Percentiles rank a stretch among this genome's conserved stretches.
Conservation (phyloP, 2,113 vertebrate species). For the Scortum barcoo region DNA sequence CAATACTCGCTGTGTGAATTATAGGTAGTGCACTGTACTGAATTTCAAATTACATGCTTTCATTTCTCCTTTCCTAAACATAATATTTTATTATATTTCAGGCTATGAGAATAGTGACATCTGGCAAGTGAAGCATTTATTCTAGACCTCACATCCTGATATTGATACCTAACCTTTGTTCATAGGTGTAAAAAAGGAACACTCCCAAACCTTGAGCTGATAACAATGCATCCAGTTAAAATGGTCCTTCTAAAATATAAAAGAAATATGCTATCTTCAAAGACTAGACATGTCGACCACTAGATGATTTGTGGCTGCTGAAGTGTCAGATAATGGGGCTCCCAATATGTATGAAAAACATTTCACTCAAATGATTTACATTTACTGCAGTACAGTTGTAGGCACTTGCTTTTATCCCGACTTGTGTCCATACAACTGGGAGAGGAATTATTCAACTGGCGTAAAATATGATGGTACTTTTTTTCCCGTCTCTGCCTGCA, state of each 20-base stretch:
- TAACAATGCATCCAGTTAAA: neutral
- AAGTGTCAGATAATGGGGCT: neutral
- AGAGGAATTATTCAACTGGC: slow-evolving; percentile 31
- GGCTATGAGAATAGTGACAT: neutral
- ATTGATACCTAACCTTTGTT: neutral
- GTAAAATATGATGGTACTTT: slow-evolving; percentile 26
- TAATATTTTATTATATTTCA: neutral
- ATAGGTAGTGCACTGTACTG: neutral
- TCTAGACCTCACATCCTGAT: neutral
- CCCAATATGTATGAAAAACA: neutral
- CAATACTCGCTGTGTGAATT: neutral
- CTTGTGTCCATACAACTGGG: slow-evolving; percentile 34
- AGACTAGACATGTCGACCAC: neutral
- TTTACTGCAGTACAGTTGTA: slow-evolving; percentile 10
- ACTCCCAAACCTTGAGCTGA: neutral
- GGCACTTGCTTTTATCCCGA: slow-evolving; percentile 11
- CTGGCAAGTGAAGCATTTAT: neutral
- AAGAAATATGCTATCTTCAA: neutral
- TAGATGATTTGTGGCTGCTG: neutral
- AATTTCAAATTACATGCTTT: neutral
- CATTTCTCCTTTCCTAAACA: neutral
- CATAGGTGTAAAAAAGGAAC: neutral
- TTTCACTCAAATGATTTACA: neutral
- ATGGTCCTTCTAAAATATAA: neutral
- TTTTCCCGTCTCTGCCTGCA: slow-evolving; percentile 30